Conservation (phyloP, 2,797 vertebrate genomes). For the Ispidina picta region DNA sequence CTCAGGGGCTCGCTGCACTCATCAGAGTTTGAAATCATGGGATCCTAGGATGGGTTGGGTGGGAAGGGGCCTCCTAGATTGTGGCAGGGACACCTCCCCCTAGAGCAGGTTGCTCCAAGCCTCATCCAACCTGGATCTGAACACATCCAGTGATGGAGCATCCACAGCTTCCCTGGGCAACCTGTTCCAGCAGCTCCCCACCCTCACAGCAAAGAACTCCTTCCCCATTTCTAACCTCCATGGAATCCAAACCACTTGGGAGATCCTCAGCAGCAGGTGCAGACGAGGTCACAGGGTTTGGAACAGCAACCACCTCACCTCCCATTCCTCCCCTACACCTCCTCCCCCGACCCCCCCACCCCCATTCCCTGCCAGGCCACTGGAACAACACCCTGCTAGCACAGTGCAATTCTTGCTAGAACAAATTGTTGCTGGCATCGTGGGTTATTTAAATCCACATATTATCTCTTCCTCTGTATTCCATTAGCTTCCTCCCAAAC, state of each 20-base stretch:
- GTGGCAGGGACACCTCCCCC: not conserved
- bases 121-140: not conserved
- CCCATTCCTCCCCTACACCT: not conserved
- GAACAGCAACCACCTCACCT: not conserved
- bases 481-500: constrained; percentile 70
- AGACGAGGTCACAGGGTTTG: not conserved
- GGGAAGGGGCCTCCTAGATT: not conserved
- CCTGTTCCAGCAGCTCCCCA: not conserved
- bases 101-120: not conserved
- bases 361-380: not conserved
- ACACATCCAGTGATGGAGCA: not conserved
- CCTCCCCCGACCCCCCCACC: not conserved
- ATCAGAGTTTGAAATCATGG: not conserved
- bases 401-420: constrained; percentile 19
- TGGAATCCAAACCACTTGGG: not conserved
- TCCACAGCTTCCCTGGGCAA: not conserved
- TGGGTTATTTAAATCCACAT: constrained; percentile 70
- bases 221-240: not conserved
- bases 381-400: constrained; percentile 9
- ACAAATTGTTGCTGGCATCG: constrained; percentile 70
- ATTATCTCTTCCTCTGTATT: constrained; percentile 68
- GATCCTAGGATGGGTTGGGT: not conserved
- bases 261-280: not conserved
- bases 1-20: not conserved
- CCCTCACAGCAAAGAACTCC: not conserved